Evolutionary conservation across 2,888 invertebrate genomes (phyloP).

Genomic region (Ischnus inquisitorius): DNA sequence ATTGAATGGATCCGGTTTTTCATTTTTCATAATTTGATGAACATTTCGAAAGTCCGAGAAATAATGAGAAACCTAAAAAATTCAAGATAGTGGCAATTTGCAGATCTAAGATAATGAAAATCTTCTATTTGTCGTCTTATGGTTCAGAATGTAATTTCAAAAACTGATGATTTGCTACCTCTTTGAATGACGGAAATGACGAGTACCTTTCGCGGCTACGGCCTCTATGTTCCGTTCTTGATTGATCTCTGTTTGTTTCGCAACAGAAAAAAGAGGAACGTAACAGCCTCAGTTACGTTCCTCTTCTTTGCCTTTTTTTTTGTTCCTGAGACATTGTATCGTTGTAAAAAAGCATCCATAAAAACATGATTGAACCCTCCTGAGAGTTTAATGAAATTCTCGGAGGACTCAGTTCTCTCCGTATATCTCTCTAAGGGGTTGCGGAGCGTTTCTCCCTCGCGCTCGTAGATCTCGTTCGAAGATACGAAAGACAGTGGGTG

Average conservation of each 20-base stretch:
- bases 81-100: no score
- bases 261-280: no score
- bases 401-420: slow-evolving; percentile 53
- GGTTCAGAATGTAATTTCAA: background rate
- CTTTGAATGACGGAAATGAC: background rate
- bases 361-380: slow-evolving; percentile 55
- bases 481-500: slow-evolving; percentile 68
- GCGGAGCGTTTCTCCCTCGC: slow-evolving; percentile 34
- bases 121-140: no score
- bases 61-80: no score
- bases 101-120: no score
- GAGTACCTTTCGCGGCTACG: background rate
- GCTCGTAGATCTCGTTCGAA: slow-evolving; percentile 68
- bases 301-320: background rate
- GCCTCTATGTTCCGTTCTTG: background rate
- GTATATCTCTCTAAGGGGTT: slow-evolving; percentile 32
- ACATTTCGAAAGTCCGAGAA: no score
- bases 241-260: no score
- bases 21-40: no score
- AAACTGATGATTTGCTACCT: background rate
- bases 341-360: slow-evolving; percentile 36
- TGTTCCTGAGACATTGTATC: background rate
- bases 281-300: background rate
- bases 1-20: background rate
- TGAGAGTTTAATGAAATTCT: slow-evolving; percentile 72